Base-by-base conservation (phyloP, 2,113 vertebrate species). In the Pipa parva region DNA sequence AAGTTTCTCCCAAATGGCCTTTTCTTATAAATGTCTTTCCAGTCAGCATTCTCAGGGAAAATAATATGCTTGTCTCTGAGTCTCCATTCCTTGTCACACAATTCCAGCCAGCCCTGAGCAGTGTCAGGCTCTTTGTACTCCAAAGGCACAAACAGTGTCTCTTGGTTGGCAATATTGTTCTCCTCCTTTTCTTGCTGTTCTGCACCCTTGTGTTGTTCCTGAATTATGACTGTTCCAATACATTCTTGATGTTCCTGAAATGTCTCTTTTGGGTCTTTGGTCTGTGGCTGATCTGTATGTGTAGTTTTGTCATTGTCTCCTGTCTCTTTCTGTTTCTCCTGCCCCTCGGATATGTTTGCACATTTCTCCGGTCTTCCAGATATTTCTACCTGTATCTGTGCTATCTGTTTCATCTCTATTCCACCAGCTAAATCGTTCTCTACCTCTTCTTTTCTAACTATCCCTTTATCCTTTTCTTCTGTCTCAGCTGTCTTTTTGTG, bases 1-100 rank as follows among this genome's bases (percentile, higher is more conserved):
- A 95, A 60, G 66, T 94, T 94, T 48, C 89, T 86, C 42, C 82
- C 78, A 18, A 95, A 78, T 0, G 93, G 91, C 24, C 81, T 83
- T 26, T 77, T 81, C 48, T 87, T 77, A 13, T 76, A 82, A 2
- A 89, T 76, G 2, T 72, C 42, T 76, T 75, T 82, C 91, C 91
- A 93, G 81, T 88, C 80, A 50, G 86, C 63, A 21, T 33, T 7
- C 42, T 80, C 74, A 3, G 87, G 87, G 75, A 76, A 74, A 3
- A 76, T 64, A 0, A 79, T 73, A 1, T 76, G 71, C 6, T 51
- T 58, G 8, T 36, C 31, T 54, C 46, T 52, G 22, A 90, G 72
- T 11, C 67, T 7, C 84, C 85, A 85, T 39, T 82, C 78, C 0
- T 22, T 56, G 46, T 75, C 73, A 21, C 81, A 84, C 24, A 25